phyloP scores from a whole-genome alignment of 30 jellyfish, hydroid and myxozoan species.

The Aurelia aurita region DNA sequence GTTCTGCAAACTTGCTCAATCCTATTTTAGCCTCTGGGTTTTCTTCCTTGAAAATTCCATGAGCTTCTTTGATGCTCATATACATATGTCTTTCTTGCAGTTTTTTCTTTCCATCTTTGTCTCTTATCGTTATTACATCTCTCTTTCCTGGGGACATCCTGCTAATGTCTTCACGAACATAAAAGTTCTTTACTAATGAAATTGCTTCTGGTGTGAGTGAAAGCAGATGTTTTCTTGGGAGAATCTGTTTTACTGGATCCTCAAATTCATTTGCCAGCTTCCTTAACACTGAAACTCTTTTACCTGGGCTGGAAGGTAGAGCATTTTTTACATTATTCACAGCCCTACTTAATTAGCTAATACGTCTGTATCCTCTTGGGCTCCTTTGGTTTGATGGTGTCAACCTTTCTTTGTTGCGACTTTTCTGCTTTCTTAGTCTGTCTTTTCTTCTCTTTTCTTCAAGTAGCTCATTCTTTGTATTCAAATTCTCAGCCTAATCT shows the following conservation, averaged over 20 bases:
- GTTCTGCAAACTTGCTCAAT: conserved; percentile 33
- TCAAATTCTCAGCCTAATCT: not conserved
- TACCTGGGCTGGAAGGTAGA: conserved; percentile 33
- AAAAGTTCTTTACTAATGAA: conserved; percentile 14
- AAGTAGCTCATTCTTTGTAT: not conserved
- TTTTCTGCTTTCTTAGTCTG: conserved; percentile 15
- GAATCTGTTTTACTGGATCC: not conserved
- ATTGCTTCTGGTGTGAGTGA: conserved; percentile 12
- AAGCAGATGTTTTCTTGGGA: not conserved
- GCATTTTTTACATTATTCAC: conserved; percentile 17
- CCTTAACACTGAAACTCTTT: not conserved
- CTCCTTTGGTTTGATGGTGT: not conserved
- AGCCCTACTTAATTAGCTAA: conserved; percentile 32
- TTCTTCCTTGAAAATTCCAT: conserved; percentile 41
- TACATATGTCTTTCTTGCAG: conserved; percentile 55
- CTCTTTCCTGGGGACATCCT: conserved; percentile 73
- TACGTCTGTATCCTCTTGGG: not conserved
- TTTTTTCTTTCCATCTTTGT: conserved; percentile 26
- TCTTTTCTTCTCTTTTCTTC: conserved; percentile 36
- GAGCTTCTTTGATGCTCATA: conserved; percentile 43
- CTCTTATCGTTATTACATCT: conserved; percentile 44
- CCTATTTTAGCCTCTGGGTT: conserved; percentile 49
- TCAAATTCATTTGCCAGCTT: conserved; percentile 29
- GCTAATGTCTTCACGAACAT: conserved; percentile 56
- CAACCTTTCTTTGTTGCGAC: not conserved